phyloP scores from a whole-genome alignment of 2,888 invertebrate species.

The Tortrix viridana region DNA sequence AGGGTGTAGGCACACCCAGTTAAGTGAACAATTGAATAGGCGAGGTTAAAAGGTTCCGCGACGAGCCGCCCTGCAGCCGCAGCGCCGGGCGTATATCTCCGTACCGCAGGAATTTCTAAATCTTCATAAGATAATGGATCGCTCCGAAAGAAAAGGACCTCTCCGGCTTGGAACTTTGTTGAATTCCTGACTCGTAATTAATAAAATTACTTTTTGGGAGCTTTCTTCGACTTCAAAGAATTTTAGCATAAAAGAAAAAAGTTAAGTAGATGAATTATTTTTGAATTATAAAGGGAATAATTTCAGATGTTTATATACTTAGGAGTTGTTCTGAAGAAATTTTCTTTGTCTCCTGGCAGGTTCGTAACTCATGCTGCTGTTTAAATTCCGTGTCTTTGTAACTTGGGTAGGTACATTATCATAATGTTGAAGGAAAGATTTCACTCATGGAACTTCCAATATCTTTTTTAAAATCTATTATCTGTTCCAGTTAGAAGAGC shows the following conservation, averaged over 20 bases:
- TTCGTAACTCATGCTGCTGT: conserved; percentile 35
- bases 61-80: conserved; percentile 26
- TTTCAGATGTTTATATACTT: conserved; percentile 76
- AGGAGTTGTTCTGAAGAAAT: conserved; percentile 57
- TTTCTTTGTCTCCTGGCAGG: conserved; percentile 46
- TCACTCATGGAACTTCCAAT: conserved; percentile 14
- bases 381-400: conserved; percentile 34
- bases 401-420: conserved; percentile 27
- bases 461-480: conserved; percentile 30
- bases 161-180: conserved; percentile 79
- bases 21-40: conserved; percentile 36
- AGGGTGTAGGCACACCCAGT: conserved; percentile 21
- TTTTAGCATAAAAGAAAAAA: conserved; percentile 82
- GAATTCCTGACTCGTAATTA: conserved; percentile 84
- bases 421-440: conserved; percentile 27
- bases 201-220: conserved; percentile 85
- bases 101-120: conserved; percentile 81
- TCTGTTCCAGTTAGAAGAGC: conserved; percentile 13
- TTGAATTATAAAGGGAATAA: conserved; percentile 81
- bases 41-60: conserved; percentile 36
- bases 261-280: conserved; percentile 83
- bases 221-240: conserved; percentile 83
- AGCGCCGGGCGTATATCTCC: conserved; percentile 43
- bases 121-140: conserved; percentile 84
- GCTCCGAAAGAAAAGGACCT: conserved; percentile 80